These are phyloP conservation scores for Mythimna ferrago DNA, from an alignment of 2,888 invertebrate genomes.

Conservation along the genomic window DNA sequence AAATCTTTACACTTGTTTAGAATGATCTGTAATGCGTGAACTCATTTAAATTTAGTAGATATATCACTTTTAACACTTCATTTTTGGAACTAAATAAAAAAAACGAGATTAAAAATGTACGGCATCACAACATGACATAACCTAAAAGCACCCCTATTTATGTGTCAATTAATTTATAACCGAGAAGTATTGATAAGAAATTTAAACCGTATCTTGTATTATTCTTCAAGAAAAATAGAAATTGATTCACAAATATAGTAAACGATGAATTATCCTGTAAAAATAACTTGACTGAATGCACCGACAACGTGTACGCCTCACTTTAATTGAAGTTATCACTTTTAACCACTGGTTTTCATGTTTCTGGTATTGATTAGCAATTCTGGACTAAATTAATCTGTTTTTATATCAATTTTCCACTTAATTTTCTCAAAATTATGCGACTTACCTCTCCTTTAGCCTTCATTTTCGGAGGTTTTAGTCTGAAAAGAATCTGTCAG, in stretches of 20 bases:
- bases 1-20: not conserved
- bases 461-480: conserved; percentile 93
- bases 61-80: not conserved
- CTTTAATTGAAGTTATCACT: conserved; percentile 39
- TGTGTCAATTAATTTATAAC: conserved; percentile 5
- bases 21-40: too few relatives aligned
- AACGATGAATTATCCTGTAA: conserved; percentile 21
- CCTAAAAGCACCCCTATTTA: conserved; percentile 71
- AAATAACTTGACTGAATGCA: conserved; percentile 54
- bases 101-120: conserved; percentile 10
- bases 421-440: conserved; percentile 58
- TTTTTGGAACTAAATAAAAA: not conserved
- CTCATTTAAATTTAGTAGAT: not conserved
- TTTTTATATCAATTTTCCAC: conserved; percentile 36
- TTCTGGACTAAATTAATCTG: conserved; percentile 1
- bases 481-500: conserved; percentile 87
- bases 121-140: conserved; percentile 81
- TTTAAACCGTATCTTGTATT: not conserved
- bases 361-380: conserved; percentile 23
- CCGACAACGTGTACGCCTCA: conserved; percentile 83
- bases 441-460: conserved; percentile 95
- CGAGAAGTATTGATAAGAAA: not conserved
- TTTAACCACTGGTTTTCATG: conserved; percentile 38
- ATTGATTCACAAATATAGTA: conserved; percentile 1
- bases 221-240: not conserved